phyloP scores from a whole-genome alignment of 2,797 vertebrate genomes.

The Acestrorhynchus altus region DNA sequence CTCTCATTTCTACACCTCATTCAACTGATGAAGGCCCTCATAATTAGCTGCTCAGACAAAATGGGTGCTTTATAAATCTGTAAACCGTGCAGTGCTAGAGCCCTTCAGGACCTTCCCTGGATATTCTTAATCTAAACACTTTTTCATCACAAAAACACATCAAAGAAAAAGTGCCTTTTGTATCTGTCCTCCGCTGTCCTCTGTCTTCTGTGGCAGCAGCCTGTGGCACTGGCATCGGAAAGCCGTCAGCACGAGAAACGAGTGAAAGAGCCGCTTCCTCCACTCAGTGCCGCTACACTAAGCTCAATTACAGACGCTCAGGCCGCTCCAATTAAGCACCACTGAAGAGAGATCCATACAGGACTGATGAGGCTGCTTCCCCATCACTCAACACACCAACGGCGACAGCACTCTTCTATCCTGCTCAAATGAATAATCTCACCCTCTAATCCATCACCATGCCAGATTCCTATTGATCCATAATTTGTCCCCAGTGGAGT shows the following conservation, averaged over 20 bases:
- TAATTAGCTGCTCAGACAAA: background rate
- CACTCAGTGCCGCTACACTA: constrained; percentile 61
- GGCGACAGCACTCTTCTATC: constrained; percentile 21
- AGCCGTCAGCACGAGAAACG: constrained; percentile 70
- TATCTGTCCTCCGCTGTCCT: constrained; percentile 38
- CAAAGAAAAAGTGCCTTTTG: background rate
- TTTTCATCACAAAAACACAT: background rate
- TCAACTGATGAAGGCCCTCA: background rate
- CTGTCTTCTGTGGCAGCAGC: constrained; percentile 62
- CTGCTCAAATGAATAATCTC: constrained; percentile 17
- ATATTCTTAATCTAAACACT: background rate
- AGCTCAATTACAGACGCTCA: constrained; percentile 66
- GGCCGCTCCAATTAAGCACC: constrained; percentile 80
- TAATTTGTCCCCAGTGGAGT: constrained; percentile 1
- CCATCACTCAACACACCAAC: constrained; percentile 68
- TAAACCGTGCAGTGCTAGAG: background rate
- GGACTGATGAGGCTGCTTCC: constrained; percentile 71
- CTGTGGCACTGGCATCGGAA: constrained; percentile 68
- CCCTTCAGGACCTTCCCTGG: background rate
- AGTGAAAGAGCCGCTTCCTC: constrained; percentile 56
- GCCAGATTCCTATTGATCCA: background rate
- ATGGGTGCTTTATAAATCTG: background rate
- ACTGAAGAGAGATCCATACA: constrained; percentile 77
- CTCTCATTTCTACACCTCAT: background rate
- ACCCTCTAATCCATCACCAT: constrained; percentile 28